Percentiles rank a stretch among this genome's conserved stretches.
phyloP scores from a whole-genome alignment of 1,140 invertebrate species.

The Drosophila santomea region DNA sequence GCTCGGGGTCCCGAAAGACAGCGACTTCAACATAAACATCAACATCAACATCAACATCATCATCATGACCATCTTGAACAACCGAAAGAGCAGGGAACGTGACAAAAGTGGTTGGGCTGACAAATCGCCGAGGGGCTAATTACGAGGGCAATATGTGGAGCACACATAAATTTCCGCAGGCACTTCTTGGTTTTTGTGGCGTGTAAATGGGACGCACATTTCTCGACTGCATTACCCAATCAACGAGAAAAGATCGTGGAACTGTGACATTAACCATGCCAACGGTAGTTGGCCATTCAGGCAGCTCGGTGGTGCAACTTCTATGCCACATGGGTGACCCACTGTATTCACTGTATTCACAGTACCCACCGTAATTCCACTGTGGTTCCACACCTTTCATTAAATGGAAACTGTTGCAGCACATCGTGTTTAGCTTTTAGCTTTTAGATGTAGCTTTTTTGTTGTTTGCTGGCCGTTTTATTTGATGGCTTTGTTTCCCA shows the following conservation, averaged over 20 bases:
- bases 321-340: constrained; percentile 53
- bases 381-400: constrained; percentile 56
- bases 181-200: background rate
- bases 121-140: constrained; percentile 59
- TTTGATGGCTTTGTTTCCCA: constrained; percentile 69
- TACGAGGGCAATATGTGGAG: constrained; percentile 65
- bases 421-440: constrained; percentile 28
- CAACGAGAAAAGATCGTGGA: constrained; percentile 24
- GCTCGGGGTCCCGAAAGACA: constrained; percentile 20
- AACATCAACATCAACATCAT: constrained; percentile 12
- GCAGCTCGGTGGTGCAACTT: constrained; percentile 37
- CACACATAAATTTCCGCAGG: constrained; percentile 58
- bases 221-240: constrained; percentile 34
- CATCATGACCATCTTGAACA: constrained; percentile 19
- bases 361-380: constrained; percentile 37
- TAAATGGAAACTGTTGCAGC: constrained; percentile 79
- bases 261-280: constrained; percentile 51
- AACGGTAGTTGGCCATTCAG: constrained; percentile 47
- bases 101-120: constrained; percentile 44
- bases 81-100: constrained; percentile 22
- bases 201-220: constrained; percentile 22
- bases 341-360: constrained; percentile 6
- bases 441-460: background rate
- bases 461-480: constrained; percentile 21
- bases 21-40: constrained; percentile 32